phyloP scores from a whole-genome alignment of 53 echinoderm and acorn worm genomes.

The Hippasteria phrygiana region DNA sequence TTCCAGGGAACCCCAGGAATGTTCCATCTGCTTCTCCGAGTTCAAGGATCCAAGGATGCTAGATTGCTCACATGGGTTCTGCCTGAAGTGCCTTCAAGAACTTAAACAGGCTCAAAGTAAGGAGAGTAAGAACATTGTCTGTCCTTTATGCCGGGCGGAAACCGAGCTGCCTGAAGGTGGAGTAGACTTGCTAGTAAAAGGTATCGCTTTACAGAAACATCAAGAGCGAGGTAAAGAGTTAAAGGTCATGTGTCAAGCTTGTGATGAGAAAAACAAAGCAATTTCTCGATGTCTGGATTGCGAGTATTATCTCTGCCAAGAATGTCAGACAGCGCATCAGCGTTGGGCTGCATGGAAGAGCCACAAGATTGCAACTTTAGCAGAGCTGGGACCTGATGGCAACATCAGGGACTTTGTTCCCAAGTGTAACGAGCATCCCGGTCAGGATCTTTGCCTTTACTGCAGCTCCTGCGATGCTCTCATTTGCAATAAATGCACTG shows the following conservation, averaged over 20 bases:
- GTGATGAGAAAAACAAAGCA: constrained; percentile 48
- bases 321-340: constrained; percentile 43
- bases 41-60: constrained; percentile 29
- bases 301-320: constrained; percentile 10
- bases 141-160: constrained; percentile 43
- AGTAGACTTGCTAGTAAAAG: constrained; percentile 3
- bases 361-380: constrained; percentile 29
- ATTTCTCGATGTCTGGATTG: constrained; percentile 40
- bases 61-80: constrained; percentile 54
- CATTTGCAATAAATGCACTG: constrained; percentile 19
- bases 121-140: constrained; percentile 19
- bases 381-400: background rate
- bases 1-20: background rate
- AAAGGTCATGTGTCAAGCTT: constrained; percentile 55
- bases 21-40: constrained; percentile 31
- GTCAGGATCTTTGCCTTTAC: constrained; percentile 33
- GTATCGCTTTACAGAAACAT: background rate
- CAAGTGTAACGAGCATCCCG: constrained; percentile 39
- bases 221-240: constrained; percentile 16
- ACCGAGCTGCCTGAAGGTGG: constrained; percentile 35
- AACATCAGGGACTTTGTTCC: background rate
- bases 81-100: constrained; percentile 51
- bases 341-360: background rate
- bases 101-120: constrained; percentile 1
- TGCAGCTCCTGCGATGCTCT: constrained; percentile 50